Percentiles rank a stretch among this genome's conserved stretches.
Evolutionary conservation across 2,888 invertebrate genomes (phyloP).

Genomic region (Rhimphoctona megacephalus): DNA sequence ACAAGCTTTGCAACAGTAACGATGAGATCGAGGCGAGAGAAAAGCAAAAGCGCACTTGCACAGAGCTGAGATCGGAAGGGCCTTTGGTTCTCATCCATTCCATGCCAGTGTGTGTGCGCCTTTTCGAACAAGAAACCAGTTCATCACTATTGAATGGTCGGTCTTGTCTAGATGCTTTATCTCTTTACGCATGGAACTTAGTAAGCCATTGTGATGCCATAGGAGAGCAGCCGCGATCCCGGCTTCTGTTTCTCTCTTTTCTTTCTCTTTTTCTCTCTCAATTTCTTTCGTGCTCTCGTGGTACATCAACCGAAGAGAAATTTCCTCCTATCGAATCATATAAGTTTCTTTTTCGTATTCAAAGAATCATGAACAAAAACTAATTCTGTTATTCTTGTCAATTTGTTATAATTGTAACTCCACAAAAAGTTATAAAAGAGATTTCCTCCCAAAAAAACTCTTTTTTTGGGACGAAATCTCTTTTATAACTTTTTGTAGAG

Average conservation of each 20-base stretch:
- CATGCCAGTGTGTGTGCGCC: constrained; percentile 30
- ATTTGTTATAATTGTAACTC: no score
- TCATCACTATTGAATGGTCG: constrained; percentile 81
- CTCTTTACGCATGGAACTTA: constrained; percentile 78
- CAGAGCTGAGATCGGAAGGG: constrained; percentile 36
- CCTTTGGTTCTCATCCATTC: constrained; percentile 47
- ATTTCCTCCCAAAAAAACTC: no score
- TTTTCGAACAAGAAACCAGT: constrained; percentile 73
- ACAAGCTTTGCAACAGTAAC: constrained; percentile 41
- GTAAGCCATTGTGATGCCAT: constrained; percentile 81
- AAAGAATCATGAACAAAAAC: neutral
- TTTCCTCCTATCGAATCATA: neutral
- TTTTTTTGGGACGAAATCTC: no score
- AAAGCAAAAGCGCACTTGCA: constrained; percentile 51
- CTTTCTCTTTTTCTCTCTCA: constrained; percentile 27
- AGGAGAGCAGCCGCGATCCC: constrained; percentile 74
- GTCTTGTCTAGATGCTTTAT: constrained; percentile 81
- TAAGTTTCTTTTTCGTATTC: neutral
- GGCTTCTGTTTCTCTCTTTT: constrained; percentile 43
- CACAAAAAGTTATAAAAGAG: no score
- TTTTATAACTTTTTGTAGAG: no score
- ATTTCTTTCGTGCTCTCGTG: neutral
- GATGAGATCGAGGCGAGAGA: constrained; percentile 58
- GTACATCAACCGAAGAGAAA: no score
- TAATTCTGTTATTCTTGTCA: neutral